Conservation (phyloP, 2,113 vertebrate species). For the Castor canadensis region DNA sequence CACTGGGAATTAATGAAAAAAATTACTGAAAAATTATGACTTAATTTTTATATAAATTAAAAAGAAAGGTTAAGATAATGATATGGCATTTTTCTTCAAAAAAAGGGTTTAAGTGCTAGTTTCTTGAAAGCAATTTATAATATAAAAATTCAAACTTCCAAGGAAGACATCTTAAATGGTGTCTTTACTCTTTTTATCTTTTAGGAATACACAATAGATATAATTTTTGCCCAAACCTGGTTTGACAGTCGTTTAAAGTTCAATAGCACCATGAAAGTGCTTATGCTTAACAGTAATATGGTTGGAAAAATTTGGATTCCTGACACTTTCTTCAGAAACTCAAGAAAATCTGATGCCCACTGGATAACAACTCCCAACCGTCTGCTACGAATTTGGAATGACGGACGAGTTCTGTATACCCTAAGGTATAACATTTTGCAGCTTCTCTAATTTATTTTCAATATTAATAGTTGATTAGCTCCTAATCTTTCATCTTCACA, state of each 20-base stretch:
- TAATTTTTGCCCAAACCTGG: constrained; percentile 99
- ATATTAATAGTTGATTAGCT: background rate
- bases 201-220: constrained; percentile 98
- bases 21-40: background rate
- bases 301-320: constrained; percentile 99
- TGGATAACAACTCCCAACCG: constrained; percentile 99
- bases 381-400: constrained; percentile 94
- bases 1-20: no score
- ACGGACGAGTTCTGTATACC: constrained; percentile 96
- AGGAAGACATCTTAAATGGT: background rate
- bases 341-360: constrained; percentile 97
- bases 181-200: constrained; percentile 46
- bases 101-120: background rate
- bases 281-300: constrained; percentile 99
- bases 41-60: no score
- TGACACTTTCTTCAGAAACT: constrained; percentile 98
- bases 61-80: background rate
- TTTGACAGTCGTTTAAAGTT: constrained; percentile 97
- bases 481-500: background rate
- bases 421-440: constrained; percentile 87
- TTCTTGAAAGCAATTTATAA: background rate
- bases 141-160: background rate
- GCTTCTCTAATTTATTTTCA: background rate
- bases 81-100: background rate
- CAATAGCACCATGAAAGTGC: constrained; percentile 96